A percentile compares a stretch with the other conserved stretches of the same genome.
Conservation (phyloP, 2,797 vertebrate genomes). For the Siniperca obscura region DNA sequence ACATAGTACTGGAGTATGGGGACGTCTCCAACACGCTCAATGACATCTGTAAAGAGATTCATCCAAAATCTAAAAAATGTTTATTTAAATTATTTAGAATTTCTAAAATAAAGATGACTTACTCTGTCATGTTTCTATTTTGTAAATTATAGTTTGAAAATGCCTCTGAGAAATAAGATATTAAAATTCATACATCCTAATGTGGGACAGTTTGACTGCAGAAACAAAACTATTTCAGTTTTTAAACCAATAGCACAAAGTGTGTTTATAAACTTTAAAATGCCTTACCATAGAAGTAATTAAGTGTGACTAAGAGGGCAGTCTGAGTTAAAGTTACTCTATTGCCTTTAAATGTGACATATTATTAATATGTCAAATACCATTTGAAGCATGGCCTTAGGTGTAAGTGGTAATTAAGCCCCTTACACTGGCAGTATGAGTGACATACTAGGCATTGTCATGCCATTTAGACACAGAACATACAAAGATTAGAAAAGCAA, state of each 20-base stretch:
- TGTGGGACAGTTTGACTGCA: no score
- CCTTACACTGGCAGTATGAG: not conserved
- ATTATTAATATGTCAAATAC: not conserved
- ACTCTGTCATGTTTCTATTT: no score
- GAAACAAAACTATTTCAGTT: no score
- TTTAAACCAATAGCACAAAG: no score
- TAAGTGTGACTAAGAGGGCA: not conserved
- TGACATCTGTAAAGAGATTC: conserved; percentile 81
- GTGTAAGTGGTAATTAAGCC: not conserved
- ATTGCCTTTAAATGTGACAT: not conserved
- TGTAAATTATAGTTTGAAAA: not conserved
- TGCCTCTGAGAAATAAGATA: no score
- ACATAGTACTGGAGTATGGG: conserved; percentile 77
- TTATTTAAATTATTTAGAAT: no score
- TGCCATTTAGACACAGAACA: not conserved
- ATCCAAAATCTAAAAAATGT: not conserved
- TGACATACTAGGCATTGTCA: not conserved
- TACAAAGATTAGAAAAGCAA: not conserved
- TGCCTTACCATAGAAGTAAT: no score
- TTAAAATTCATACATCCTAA: no score
- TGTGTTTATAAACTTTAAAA: no score
- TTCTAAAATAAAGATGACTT: no score
- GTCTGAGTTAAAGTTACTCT: not conserved
- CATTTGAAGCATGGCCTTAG: not conserved
- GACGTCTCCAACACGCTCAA: conserved; percentile 74